A percentile compares a stretch with the other conserved stretches of the same genome.
Evolutionary conservation across 2,888 invertebrate genomes (phyloP).

Genomic region (Patella caerulea): DNA sequence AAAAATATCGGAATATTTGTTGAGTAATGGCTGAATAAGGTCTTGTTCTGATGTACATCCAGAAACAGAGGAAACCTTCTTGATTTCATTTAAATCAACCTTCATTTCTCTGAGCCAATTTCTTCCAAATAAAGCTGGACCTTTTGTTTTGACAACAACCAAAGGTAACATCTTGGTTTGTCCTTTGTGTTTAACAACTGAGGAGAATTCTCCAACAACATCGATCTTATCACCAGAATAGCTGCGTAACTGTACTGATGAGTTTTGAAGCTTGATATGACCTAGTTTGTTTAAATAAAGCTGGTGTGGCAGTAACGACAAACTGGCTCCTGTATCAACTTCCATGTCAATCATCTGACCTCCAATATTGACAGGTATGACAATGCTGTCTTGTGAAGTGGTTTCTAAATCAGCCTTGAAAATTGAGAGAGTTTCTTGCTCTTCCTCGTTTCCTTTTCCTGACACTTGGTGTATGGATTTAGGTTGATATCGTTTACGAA

Average conservation of each 20-base stretch:
- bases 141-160: slow-evolving; percentile 10
- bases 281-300: no score
- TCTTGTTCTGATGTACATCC: no score
- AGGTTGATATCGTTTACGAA: slow-evolving; percentile 5
- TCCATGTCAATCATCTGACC: slow-evolving; percentile 32
- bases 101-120: slow-evolving; percentile 34
- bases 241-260: no score
- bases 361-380: not conserved
- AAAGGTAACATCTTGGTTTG: slow-evolving; percentile 22
- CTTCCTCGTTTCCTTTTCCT: no score
- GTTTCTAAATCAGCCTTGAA: not conserved
- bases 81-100: slow-evolving; percentile 31
- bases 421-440: no score
- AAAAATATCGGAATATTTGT: no score
- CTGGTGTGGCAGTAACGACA: not conserved
- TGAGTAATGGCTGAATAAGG: no score
- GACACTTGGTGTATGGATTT: slow-evolving; percentile 6
- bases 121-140: slow-evolving; percentile 32
- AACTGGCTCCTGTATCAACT: slow-evolving; percentile 28
- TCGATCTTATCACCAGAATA: no score
- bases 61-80: not conserved
- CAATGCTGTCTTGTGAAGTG: not conserved
- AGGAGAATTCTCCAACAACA: slow-evolving; percentile 17
- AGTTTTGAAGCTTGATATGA: not conserved
- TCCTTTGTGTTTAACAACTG: slow-evolving; percentile 27